phyloP scores from a whole-genome alignment of 2,797 vertebrate genomes.

The Bufotes viridis region DNA sequence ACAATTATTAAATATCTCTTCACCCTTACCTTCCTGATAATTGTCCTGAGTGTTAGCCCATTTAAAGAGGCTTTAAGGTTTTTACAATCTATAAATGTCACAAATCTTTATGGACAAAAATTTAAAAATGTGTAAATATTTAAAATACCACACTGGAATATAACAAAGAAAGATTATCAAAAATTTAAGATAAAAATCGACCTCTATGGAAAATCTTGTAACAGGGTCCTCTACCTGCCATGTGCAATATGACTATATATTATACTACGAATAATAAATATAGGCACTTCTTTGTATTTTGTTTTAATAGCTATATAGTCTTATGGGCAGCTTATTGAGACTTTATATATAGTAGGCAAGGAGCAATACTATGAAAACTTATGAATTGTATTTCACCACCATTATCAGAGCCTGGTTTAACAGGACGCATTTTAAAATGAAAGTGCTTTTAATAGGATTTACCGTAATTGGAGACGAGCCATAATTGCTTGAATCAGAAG shows the following conservation, averaged over 20 bases:
- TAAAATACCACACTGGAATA: too few species aligned
- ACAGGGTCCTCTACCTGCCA: too few species aligned
- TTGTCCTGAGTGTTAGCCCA: too few species aligned
- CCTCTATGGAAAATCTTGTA: too few species aligned
- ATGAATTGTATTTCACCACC: conserved; percentile 57
- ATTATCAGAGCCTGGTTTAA: conserved; percentile 56
- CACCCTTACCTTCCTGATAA: too few species aligned
- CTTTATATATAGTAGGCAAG: conserved; percentile 42
- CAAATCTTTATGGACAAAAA: too few species aligned
- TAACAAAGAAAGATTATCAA: too few species aligned
- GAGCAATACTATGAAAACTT: conserved; percentile 48
- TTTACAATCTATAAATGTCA: too few species aligned
- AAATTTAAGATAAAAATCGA: too few species aligned
- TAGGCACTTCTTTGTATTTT: not conserved
- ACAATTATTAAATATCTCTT: too few species aligned
- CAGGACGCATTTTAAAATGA: conserved; percentile 61
- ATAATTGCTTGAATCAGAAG: conserved; percentile 60
- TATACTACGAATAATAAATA: not conserved
- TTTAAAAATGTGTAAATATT: too few species aligned
- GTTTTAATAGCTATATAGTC: not conserved
- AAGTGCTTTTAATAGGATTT: conserved; percentile 62
- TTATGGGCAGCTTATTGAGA: conserved; percentile 15
- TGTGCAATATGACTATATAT: not conserved
- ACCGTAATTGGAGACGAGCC: conserved; percentile 60
- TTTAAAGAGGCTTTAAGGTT: too few species aligned